Conservation (phyloP, 2,113 vertebrate species). For the Pimephales promelas region DNA sequence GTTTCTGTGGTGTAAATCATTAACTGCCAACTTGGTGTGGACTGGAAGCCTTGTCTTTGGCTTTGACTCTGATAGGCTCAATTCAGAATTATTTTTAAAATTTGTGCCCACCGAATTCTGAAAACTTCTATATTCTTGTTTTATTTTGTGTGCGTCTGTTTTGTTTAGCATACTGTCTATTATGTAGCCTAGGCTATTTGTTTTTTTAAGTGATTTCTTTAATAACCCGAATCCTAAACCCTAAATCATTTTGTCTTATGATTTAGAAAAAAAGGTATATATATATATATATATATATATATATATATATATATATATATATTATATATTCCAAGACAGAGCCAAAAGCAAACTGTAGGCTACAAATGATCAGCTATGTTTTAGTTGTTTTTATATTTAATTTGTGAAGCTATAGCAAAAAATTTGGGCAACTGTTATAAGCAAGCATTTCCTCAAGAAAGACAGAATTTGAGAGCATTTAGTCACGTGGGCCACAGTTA, state of each 20-base stretch:
- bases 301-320: no score
- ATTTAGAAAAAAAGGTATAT: slow-evolving; percentile 62
- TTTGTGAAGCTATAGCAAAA: slow-evolving; percentile 66
- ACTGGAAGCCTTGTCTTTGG: neutral
- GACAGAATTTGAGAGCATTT: neutral
- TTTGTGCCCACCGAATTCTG: neutral
- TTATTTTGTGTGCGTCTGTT: neutral
- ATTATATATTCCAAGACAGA: slow-evolving; percentile 72
- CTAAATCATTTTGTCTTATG: slow-evolving; percentile 66
- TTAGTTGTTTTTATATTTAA: slow-evolving; percentile 76
- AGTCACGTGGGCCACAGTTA: neutral
- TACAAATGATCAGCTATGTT: slow-evolving; percentile 78
- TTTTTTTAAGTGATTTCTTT: slow-evolving; percentile 51
- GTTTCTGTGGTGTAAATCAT: neutral
- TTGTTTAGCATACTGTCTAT: neutral
- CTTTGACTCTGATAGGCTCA: neutral
- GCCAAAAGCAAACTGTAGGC: slow-evolving; percentile 72
- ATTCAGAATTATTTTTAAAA: neutral
- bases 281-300: no score
- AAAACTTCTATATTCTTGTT: neutral
- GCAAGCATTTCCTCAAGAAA: neutral
- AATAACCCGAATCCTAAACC: slow-evolving; percentile 63
- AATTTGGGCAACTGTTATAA: neutral
- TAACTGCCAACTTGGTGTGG: neutral
- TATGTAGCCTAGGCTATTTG: neutral